Conservation (phyloP, 2,797 vertebrate genomes). For the Phoeniculus purpureus region DNA sequence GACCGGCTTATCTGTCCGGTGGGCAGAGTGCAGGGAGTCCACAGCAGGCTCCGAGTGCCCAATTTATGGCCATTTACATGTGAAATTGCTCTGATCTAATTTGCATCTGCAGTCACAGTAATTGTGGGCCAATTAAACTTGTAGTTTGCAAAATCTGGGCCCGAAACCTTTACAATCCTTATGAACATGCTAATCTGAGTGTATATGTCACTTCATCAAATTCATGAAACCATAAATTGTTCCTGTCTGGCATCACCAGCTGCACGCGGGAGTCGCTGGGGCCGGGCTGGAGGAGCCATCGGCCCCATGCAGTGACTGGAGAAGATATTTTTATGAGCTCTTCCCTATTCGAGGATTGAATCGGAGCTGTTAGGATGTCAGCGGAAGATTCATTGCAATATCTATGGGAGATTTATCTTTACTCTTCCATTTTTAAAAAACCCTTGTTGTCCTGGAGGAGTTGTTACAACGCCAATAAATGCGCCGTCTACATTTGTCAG, state of each 20-base stretch:
- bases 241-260: conserved; percentile 65
- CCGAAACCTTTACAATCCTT: conserved; percentile 61
- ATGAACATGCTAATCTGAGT: conserved; percentile 53
- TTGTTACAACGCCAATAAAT: conserved; percentile 69
- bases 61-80: conserved; percentile 50
- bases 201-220: conserved; percentile 69
- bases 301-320: conserved; percentile 49
- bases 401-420: conserved; percentile 66
- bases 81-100: conserved; percentile 51
- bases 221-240: conserved; percentile 70
- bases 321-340: conserved; percentile 69
- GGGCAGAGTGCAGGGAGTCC: neutral
- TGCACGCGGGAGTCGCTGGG: conserved; percentile 32
- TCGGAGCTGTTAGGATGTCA: conserved; percentile 66
- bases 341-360: conserved; percentile 65
- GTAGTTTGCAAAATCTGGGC: conserved; percentile 54
- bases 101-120: conserved; percentile 54
- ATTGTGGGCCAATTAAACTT: conserved; percentile 62
- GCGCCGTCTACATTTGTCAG: conserved; percentile 52
- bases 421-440: conserved; percentile 5
- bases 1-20: rapidly evolving
- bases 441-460: conserved; percentile 68
- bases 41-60: neutral
- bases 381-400: conserved; percentile 66
- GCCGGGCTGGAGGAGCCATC: conserved; percentile 58